These are phyloP conservation scores for Volucella inflata DNA, from an alignment of 2,888 invertebrate species.

Conservation along the genomic window DNA sequence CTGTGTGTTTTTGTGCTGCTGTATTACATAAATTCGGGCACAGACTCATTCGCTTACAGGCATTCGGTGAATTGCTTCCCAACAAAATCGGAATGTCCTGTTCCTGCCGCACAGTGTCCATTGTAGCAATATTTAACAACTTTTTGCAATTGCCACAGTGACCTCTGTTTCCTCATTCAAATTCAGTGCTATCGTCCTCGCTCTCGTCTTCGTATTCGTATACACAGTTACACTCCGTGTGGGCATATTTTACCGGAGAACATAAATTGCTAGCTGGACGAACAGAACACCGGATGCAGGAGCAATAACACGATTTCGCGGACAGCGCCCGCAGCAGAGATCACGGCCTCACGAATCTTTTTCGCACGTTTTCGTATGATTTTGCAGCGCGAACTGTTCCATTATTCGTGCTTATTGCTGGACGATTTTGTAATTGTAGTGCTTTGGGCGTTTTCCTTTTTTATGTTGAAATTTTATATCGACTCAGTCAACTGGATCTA, in stretches of 20 bases:
- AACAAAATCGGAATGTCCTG: constrained; percentile 25
- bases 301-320: constrained; percentile 37
- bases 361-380: constrained; percentile 44
- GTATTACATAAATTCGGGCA: constrained; percentile 54
- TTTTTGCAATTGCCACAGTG: constrained; percentile 46
- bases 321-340: neutral
- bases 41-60: constrained; percentile 40
- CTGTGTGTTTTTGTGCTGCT: constrained; percentile 14
- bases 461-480: too few relatives aligned
- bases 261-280: constrained; percentile 3
- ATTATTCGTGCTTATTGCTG: constrained; percentile 8
- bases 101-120: neutral
- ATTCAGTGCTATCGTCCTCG: too few relatives aligned
- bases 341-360: constrained; percentile 15
- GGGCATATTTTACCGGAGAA: too few relatives aligned
- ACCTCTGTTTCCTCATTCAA: constrained; percentile 43
- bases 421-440: neutral
- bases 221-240: too few relatives aligned
- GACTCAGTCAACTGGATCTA: too few relatives aligned
- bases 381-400: constrained; percentile 22
- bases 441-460: neutral
- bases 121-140: constrained; percentile 54
- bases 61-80: constrained; percentile 23
- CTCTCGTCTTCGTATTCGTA: too few relatives aligned
- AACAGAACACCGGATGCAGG: constrained; percentile 50